These are phyloP conservation scores for Leucophenga varia DNA, from an alignment of 1,140 invertebrate genomes.

Conservation along the genomic window DNA sequence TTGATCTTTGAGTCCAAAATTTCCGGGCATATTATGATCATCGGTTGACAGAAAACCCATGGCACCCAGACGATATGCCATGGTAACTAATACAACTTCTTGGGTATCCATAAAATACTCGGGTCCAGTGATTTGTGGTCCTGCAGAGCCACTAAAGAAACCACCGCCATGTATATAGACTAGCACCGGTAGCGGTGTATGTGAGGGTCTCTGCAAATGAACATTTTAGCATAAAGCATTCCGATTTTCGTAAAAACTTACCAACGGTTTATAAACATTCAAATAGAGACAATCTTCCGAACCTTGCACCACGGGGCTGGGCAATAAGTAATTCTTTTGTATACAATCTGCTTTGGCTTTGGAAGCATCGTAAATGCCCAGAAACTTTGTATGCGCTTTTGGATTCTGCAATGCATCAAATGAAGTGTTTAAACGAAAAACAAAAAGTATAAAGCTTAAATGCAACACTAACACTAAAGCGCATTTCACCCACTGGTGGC, in stretches of 20 bases:
- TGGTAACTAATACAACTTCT: constrained; percentile 43
- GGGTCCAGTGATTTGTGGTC: constrained; percentile 43
- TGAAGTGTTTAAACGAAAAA: background rate
- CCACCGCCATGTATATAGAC: constrained; percentile 59
- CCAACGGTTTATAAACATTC: constrained; percentile 64
- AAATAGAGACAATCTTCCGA: constrained; percentile 65
- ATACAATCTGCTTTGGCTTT: constrained; percentile 36
- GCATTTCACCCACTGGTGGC: constrained; percentile 39
- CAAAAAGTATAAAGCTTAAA: background rate
- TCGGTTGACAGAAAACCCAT: constrained; percentile 54
- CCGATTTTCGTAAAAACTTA: constrained; percentile 38
- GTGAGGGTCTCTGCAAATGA: background rate
- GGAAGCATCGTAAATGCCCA: constrained; percentile 35
- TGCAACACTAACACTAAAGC: constrained; percentile 38
- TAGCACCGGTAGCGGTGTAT: constrained; percentile 51
- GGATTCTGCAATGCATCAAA: constrained; percentile 35
- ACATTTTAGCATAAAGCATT: too few species aligned
- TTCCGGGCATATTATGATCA: constrained; percentile 57
- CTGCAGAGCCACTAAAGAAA: constrained; percentile 54
- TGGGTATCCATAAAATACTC: constrained; percentile 55
- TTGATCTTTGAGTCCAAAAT: constrained; percentile 65
- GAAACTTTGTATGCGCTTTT: constrained; percentile 29
- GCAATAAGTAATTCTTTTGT: constrained; percentile 51
- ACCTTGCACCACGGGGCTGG: constrained; percentile 37
- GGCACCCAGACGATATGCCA: constrained; percentile 45